Evolutionary conservation across 1,140 invertebrate genomes (phyloP), one percentile per base, ranked within the genome.

Genomic region (Cryptotermes secundus): DNA sequence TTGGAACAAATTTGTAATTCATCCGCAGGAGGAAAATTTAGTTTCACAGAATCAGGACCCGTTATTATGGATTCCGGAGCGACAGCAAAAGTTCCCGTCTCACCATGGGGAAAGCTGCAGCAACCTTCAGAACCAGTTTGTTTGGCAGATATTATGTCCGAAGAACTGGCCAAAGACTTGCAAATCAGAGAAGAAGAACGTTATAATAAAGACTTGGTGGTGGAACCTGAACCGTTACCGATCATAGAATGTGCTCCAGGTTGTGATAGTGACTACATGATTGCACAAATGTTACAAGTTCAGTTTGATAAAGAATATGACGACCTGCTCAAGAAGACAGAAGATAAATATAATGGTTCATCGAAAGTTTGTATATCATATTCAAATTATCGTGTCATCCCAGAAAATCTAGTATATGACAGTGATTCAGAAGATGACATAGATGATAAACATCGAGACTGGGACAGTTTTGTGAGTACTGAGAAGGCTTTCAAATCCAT

Each of bases 251-350:
- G 34, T 81, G 22, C 65, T 38, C 49, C 91, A 38, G 92, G 91
- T 59, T 93, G 92, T 85, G 92, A 94, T 86, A 95, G 93, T 86
- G 97, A 99, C 89, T 92, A 93, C 82, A 90, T 95, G 19, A 95
- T 99, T 89, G 97, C 97, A 34, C 92, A 96, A 90, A 93, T 97
- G 90, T 90, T 99, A 85, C 98, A 99, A 90, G 92, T 93, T 85
- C 95, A 98, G 88, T 97, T 94, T 89, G 97, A 99, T 89, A 92
- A 93, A 89, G 97, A 99, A 89, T 93, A 97, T 89, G 95, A 98
- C 89, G 91, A 94, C 45, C 92, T 95, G 87, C 86, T 99, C 34
- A 95, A 95, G 87, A 91, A 91, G 81, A 94, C 94, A 36, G 96
- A 98, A 89, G 92, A 94, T 36, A 95, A 97, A 87, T 92, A 92